These are phyloP conservation scores for Chloroceryle inda DNA, from an alignment of 2,797 vertebrate species.

Conservation along the genomic window DNA sequence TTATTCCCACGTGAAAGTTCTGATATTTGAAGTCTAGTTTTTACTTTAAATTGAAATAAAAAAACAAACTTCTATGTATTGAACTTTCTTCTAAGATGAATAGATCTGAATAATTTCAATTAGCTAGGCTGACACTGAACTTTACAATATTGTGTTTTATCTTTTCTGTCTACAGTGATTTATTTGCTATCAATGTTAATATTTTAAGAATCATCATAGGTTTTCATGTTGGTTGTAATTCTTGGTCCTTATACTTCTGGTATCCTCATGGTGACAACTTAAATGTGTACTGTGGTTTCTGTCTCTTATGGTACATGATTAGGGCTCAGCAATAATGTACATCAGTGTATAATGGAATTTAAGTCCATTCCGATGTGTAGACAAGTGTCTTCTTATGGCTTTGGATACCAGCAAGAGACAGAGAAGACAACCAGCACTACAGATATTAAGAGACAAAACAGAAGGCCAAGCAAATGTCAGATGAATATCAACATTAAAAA, in stretches of 20 bases:
- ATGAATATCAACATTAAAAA: not conserved
- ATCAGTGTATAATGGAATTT: not conserved
- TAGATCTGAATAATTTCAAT: not conserved
- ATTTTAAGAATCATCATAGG: not conserved
- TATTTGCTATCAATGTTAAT: not conserved
- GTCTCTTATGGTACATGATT: fast-evolving
- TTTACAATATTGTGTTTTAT: not conserved
- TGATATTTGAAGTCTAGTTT: not conserved
- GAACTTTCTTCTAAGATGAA: not conserved
- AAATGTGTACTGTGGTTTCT: not conserved
- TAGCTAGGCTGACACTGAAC: not conserved
- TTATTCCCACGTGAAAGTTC: not conserved
- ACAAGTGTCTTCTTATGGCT: not conserved
- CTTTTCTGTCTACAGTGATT: not conserved
- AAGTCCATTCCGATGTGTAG: not conserved
- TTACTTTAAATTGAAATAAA: not conserved
- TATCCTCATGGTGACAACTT: not conserved
- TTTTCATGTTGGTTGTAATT: not conserved
- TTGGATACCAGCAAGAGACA: not conserved
- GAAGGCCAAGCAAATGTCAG: not conserved
- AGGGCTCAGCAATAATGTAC: not conserved
- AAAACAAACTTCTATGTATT: not conserved
- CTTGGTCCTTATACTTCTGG: not conserved
- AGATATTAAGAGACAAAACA: not conserved
- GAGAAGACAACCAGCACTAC: not conserved